Evolutionary conservation across 2,113 vertebrate genomes (phyloP), one percentile per base, ranked within the genome.

Genomic region (Mobula birostris): DNA sequence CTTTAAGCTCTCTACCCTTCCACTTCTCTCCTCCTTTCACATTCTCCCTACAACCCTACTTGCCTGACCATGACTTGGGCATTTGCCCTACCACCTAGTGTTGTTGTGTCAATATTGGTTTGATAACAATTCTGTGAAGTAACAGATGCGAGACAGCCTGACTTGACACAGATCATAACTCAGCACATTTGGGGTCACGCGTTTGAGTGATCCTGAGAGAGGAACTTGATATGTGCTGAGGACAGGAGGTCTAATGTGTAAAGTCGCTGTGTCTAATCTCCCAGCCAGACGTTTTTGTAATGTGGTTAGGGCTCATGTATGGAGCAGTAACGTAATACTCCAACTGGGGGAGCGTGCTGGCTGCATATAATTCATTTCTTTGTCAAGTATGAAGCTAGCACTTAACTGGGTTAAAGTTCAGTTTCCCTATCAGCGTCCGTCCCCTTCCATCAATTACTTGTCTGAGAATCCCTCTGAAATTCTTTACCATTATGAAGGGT

Each of bases 361-460:
- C 85, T 66, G 61, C 32, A 29, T 1, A 90, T 66, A 90, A 90
- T 90, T 90, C 61, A 66, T 32, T 90, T 90, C 29, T 66, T 90
- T 66, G n/a, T 66, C 1, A 90, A 90, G 61, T 19, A 66, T 90
- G 85, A 90, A 90, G 14, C 61, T 17, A 63, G 61, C 61, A 90
- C 15, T 90, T 90, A 66, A 90, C 85, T 90, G n/a, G 85, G 85
- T 90, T 66, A 90, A 90, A 90, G 85, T 66, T 66, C 85, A 68
- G 29, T 32, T 36, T 90, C 61, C 61, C 85, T 32, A 66, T 32
- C n/a, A 68, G 12, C 7, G 14, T 19, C 66, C 14, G 21, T 24
- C 72, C 72, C 72, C 72, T 0, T 74, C 72, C 72, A 24, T 74
- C 19, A 24, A 74, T 90, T 19, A 68, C 17, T n/a, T 32, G 63